phyloP scores from a whole-genome alignment of 2,888 invertebrate genomes.

The Nomada lathburiana region DNA sequence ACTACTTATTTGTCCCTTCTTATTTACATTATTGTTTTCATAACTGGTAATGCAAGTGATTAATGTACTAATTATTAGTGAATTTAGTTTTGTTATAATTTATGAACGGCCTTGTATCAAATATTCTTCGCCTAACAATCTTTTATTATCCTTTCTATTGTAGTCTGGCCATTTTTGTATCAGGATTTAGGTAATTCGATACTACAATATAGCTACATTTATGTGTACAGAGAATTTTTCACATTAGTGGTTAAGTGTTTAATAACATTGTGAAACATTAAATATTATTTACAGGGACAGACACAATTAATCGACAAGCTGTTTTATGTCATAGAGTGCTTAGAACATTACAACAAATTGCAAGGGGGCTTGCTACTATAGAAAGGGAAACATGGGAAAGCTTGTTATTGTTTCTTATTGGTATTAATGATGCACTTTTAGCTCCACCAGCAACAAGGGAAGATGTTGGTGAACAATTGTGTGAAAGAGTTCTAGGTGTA shows the following conservation, averaged over 20 bases:
- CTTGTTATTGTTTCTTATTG: constrained; percentile 93
- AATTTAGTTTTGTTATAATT: background rate
- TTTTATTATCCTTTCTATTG: constrained; percentile 83
- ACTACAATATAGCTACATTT: constrained; percentile 43
- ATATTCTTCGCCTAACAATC: constrained; percentile 24
- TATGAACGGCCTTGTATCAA: constrained; percentile 9
- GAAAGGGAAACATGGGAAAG: constrained; percentile 96
- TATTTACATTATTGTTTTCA: background rate
- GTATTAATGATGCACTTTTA: constrained; percentile 95
- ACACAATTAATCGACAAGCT: constrained; percentile 96
- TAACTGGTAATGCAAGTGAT: background rate
- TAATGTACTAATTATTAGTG: constrained; percentile 3
- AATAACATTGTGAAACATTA: constrained; percentile 7
- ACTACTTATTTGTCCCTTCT: constrained; percentile 16
- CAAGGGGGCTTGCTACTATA: constrained; percentile 90
- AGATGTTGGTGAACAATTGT: constrained; percentile 97
- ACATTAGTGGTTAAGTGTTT: constrained; percentile 1
- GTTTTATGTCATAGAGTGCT: constrained; percentile 96
- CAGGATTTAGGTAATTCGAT: constrained; percentile 91
- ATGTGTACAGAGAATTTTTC: constrained; percentile 30
- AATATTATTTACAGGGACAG: constrained; percentile 88
- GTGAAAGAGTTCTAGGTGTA: constrained; percentile 96
- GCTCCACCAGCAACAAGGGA: constrained; percentile 97
- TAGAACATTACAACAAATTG: constrained; percentile 92
- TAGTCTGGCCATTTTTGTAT: constrained; percentile 96